Conservation (phyloP, 2,113 vertebrate genomes). For the Atherinomorus stipes region DNA sequence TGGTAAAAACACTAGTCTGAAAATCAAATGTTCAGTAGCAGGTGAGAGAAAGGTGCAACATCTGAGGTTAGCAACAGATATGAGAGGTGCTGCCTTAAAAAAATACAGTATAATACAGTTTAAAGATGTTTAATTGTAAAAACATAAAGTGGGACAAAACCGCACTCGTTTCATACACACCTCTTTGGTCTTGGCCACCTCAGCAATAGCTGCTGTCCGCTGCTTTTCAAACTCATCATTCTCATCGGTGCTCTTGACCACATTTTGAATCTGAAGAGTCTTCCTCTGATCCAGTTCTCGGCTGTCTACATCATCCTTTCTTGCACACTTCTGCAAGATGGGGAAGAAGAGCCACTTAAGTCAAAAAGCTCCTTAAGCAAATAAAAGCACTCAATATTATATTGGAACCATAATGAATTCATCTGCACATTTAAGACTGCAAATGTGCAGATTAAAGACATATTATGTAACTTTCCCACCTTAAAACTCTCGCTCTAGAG, state of each 20-base stretch:
- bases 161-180: constrained; percentile 65
- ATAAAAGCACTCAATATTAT: not conserved
- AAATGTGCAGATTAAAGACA: not conserved
- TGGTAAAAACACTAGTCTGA: not conserved
- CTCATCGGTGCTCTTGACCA: constrained; percentile 85
- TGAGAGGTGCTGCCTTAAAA: not conserved
- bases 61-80: not conserved
- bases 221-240: constrained; percentile 98
- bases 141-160: not conserved
- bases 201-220: constrained; percentile 95
- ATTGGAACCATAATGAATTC: constrained; percentile 6
- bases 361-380: not conserved
- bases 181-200: constrained; percentile 97
- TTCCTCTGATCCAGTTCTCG: constrained; percentile 93
- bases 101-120: not conserved
- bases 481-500: no score
- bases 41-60: not conserved
- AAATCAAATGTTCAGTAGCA: constrained; percentile 1
- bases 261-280: constrained; percentile 87
- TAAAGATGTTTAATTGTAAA: not conserved
- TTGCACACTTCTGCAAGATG: constrained; percentile 86
- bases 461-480: no score
- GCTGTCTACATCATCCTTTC: constrained; percentile 89
- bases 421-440: not conserved
- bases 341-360: constrained; percentile 15